Percentiles rank a stretch among this genome's conserved stretches.
Evolutionary conservation across 2,888 invertebrate species (phyloP).

Genomic region (Pristionchus fissidentatus): DNA sequence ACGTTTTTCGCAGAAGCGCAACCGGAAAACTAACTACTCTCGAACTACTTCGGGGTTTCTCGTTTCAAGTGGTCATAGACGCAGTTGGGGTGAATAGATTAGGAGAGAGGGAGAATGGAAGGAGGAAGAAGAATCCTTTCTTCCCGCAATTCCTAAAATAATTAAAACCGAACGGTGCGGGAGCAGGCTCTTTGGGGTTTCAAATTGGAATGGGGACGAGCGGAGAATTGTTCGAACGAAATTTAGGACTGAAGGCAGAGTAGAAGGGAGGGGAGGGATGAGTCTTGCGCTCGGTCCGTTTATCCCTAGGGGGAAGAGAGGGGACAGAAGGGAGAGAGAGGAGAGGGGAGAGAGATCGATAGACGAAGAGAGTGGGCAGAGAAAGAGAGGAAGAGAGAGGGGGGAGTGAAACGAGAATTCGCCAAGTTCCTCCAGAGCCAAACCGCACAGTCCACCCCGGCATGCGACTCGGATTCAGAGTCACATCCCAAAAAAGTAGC

Average conservation of each 20-base stretch:
- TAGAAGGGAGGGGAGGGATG: conserved; percentile 5
- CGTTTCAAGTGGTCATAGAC: not conserved
- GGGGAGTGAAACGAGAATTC: not conserved
- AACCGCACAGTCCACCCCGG: not conserved
- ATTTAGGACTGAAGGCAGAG: not conserved
- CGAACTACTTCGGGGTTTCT: not conserved
- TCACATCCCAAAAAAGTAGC: not conserved
- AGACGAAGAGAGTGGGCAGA: not conserved
- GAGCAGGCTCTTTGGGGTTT: not conserved
- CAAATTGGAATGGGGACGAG: not conserved
- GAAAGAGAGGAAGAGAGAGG: not conserved
- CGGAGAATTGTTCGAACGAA: not conserved
- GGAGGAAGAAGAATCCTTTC: no score
- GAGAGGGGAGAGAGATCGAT: not conserved
- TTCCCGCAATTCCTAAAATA: no score
- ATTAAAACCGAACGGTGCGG: not conserved
- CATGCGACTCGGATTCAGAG: not conserved
- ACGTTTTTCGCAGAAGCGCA: no score
- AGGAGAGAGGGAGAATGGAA: not conserved
- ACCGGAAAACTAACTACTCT: no score
- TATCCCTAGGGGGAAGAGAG: not conserved
- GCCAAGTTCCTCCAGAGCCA: not conserved
- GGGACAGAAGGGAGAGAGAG: conserved; percentile 1
- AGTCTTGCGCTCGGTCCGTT: no score
- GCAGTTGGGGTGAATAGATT: not conserved